Evolutionary conservation across 2,888 invertebrate species (phyloP).

Genomic region (Apoderus coryli): DNA sequence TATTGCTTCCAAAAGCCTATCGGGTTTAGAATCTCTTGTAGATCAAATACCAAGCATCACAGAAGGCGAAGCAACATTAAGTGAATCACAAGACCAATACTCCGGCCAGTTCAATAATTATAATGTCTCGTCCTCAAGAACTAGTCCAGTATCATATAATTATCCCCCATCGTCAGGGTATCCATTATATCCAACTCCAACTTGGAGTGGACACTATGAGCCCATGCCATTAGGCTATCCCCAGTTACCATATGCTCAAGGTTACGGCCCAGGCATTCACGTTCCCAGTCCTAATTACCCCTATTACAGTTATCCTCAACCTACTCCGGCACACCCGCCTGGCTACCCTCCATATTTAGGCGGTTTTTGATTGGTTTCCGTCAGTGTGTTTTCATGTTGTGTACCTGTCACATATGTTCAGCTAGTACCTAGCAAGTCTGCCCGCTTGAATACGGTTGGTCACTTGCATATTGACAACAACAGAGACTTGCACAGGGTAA

Average conservation of each 20-base stretch:
- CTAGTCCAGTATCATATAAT: constrained; percentile 30
- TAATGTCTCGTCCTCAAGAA: constrained; percentile 30
- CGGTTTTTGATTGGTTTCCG: constrained; percentile 35
- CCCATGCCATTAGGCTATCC: constrained; percentile 35
- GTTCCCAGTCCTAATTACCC: constrained; percentile 58
- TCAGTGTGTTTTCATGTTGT: constrained; percentile 36
- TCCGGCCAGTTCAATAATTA: constrained; percentile 35
- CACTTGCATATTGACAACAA: constrained; percentile 35
- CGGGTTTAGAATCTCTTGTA: constrained; percentile 76
- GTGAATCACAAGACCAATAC: constrained; percentile 30
- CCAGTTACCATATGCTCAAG: constrained; percentile 29
- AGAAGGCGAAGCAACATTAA: constrained; percentile 42
- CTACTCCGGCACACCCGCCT: constrained; percentile 31
- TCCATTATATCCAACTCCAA: constrained; percentile 31
- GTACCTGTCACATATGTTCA: constrained; percentile 37
- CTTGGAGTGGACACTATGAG: constrained; percentile 32
- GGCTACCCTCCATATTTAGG: constrained; percentile 33
- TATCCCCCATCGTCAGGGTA: constrained; percentile 29
- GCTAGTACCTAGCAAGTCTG: constrained; percentile 38
- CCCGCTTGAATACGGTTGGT: constrained; percentile 35
- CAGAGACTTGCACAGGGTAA: constrained; percentile 39
- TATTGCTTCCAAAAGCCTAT: constrained; percentile 72
- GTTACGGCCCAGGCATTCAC: constrained; percentile 42
- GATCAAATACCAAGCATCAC: constrained; percentile 84
- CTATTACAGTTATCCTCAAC: constrained; percentile 35